Base-by-base conservation (phyloP, 1,140 invertebrate species). In the Thalassaphorura encarpata region DNA sequence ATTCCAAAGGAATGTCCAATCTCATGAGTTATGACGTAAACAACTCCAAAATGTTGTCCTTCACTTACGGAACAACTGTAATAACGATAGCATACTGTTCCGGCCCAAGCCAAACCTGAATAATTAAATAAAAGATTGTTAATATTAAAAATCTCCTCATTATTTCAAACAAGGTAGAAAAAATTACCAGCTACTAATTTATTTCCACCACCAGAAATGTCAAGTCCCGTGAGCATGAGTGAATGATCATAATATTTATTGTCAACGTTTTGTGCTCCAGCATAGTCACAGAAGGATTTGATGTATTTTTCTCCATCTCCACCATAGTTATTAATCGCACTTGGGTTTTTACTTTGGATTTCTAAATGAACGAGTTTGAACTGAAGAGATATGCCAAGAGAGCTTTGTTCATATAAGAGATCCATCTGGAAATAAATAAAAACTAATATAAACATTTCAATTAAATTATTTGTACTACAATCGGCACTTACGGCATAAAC, bases 1-100 rank as follows among this genome's bases (percentile, higher is more conserved):
- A 71, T 71, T 13, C 69, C 69, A 26, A 71, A 40, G 56, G 68
- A 68, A 50, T 70, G 69, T n/a, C 69, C 69, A 56, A 71, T 68
- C 53, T 71, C 69, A 56, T 71, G 69, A 19, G 66, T 68, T 2
- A 68, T 67, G 0, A 71, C 68, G 16, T 68, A 65, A 13, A 67
- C 69, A 19, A 68, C 62, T 33, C 69, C 69, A 50, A 71, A 70
- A 39, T 66, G 63, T 1, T 63, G 62, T n/a, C 68, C 69, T 63
- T 71, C 70, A 49, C 67, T 70, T 4, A 58, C 48, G 2, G 58
- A 61, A 47, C 70, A 71, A 45, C 66, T 68, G 55, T 71, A 70
- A 28, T 69, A 62, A 5, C 66, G 58, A 42, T 68, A 69, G 43
- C 70, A 71, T 69, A 71, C 71, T 6, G 69, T 70, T 16, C 68